Percentiles rank a stretch among this genome's conserved stretches.
These are phyloP conservation scores for Tribolium freemani DNA, from an alignment of 2,888 invertebrate species.

Conservation along the genomic window DNA sequence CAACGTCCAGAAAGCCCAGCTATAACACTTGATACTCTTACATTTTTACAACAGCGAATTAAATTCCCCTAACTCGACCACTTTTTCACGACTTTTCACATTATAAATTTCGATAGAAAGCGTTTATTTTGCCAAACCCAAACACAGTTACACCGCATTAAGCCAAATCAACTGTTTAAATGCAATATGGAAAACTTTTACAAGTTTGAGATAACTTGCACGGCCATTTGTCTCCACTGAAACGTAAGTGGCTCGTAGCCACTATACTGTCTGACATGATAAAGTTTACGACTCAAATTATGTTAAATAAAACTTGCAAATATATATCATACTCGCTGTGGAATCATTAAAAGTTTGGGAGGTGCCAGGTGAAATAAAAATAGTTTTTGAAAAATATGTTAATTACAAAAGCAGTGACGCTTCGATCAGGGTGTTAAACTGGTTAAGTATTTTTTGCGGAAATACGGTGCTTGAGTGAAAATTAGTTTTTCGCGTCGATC, in stretches of 20 bases:
- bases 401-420: background rate
- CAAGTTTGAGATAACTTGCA: background rate
- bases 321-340: background rate
- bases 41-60: conserved; percentile 27
- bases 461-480: conserved; percentile 9
- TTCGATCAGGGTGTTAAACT: background rate
- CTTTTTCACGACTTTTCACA: conserved; percentile 33
- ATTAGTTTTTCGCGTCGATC: conserved; percentile 25
- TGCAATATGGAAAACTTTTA: background rate
- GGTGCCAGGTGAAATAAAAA: background rate
- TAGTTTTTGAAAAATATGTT: background rate
- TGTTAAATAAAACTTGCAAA: background rate
- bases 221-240: background rate
- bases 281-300: background rate
- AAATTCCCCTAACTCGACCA: conserved; percentile 34
- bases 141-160: background rate
- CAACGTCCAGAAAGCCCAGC: conserved; percentile 89
- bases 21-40: conserved; percentile 65
- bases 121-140: background rate
- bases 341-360: background rate
- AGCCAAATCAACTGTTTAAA: background rate
- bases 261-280: background rate
- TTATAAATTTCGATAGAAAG: background rate
- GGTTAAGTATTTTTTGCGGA: conserved; percentile 10
- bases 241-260: background rate